Base-by-base conservation (phyloP, 2,888 invertebrate species). In the Philereme vetulata region DNA sequence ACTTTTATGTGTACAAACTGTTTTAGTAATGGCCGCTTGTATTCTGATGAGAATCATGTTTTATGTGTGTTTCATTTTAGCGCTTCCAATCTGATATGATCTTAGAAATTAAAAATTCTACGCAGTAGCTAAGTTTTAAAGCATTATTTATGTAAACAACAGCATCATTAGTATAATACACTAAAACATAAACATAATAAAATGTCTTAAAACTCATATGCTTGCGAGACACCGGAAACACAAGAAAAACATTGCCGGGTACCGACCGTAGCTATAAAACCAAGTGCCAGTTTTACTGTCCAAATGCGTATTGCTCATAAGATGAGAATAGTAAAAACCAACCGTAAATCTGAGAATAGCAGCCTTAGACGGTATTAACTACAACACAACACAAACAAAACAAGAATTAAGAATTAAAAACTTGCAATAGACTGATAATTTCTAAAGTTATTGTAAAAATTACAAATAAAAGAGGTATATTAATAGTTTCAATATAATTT, bases 261-360 rank as follows among this genome's bases (percentile, higher is more conserved):
- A 75, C 70, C 68, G 57, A 70, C 71, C 70, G 53, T 67, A 67
- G 79, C 73, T 77, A 76, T 84, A 84, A 85, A 81, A 72, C 65
- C 62, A 74, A 75, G 69, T 73, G 72, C 75, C 77, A 74, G 83
- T 88, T 90, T 91, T 89, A 90, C 85, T 87, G 81, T 85, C 85
- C 74, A 68, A 65, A 70, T 76, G 71, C 78, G 77, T 83, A 78
- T 82, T 84, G 80, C 75, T 80, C 77, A 75, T 82, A 82, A 82
- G 82, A 82, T 86, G 80, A 78, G 78, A 85, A 86, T 84, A 84
- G 82, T 79, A 72, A 76, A 53, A 51, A 71, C 68, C 66, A 71
- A 72, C 88, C 88, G 85, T 91, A 85, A 90, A 90, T 84, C 84
- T 83, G 64, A 64, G 76, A 85, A 90, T 85, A 86, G 85, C 78